Base-by-base conservation (phyloP, 1,140 invertebrate species). In the Babylonia areolata region DNA sequence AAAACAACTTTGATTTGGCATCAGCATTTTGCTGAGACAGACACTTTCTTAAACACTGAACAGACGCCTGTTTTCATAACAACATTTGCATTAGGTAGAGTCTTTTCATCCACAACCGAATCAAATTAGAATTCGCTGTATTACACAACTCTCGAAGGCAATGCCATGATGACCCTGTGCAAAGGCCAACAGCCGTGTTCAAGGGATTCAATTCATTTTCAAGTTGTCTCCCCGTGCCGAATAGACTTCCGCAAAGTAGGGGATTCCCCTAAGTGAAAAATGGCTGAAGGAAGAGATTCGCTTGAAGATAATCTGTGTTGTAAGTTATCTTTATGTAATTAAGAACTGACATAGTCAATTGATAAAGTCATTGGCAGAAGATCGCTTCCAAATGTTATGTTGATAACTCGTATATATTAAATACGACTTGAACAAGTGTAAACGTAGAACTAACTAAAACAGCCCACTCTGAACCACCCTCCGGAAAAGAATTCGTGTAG, bases 281-380 rank as follows among this genome's bases (percentile, higher is more conserved):
- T 84, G 82, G 82, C 82, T 0, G 82, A 84, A 75, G 69, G 82
- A 1, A 46, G 23, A 28, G 82, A 84, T 2, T 71, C 40, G 3
- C 54, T 84, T 31, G 1, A n/a, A 11, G 69, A 84, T 33, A 84
- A 84, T 75, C 69, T 84, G n/a, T 39, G n/a, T 40, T 1, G 82
- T 84, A 46, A 84, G 82, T 84, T 12, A 51, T n/a, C 9, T 51
- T 51, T 51, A 51, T 51, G 46, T 51, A 12, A 6, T 51, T 51
- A 51, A 51, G 46, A 51, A 17, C 46, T 51, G 46, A 51, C 46
- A 51, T 51, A 9, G 9, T 17, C 9, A 51, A 17, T 9, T 12
- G 46, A 17, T 51, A 51, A 51, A 51, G 9, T 12, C 9, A 17
- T 51, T 51, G 46, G 17, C 17, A 17, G 17, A 51, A 51, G 46